Evolutionary conservation across 1,140 invertebrate genomes (phyloP), one percentile per base, ranked within the genome.

Genomic region (Teleopsis dalmanni): DNA sequence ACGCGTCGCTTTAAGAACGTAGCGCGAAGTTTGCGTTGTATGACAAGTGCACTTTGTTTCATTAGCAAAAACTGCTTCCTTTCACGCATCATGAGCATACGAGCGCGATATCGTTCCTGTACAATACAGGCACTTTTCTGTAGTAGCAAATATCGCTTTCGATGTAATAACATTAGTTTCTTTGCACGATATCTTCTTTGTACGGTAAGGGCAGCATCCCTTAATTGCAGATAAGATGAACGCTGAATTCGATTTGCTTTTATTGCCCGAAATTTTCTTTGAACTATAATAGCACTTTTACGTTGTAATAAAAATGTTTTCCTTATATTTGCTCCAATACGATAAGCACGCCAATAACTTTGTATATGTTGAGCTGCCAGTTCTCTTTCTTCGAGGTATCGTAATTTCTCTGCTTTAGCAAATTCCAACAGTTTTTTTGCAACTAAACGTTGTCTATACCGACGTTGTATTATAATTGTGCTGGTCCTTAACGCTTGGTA

Each of bases 321-420:
- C 0, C 63, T 50, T 9, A 55, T 50, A 0, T 40, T 3, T 35
- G 47, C 51, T 13, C 41, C 54, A 10, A 52, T 10, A 0, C 37
- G 31, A 45, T 51, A 22, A 0, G 48, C 45, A 7, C 57, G 62
- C 58, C 58, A 68, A 6, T 38, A 34, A 44, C 47, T 50, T 42
- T 67, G 64, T 23, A 67, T 67, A 19, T 38, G 51, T 10, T 42
- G 42, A n/a, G 65, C 65, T 6, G 64, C 59, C 23, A 58, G 57
- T 9, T 57, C 42, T 14, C 49, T 42, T 36, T 54, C 56, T 23
- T 66, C 57, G 14, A 56, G 54, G 1, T 50, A 51, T 21, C 60
- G 54, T 4, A 5, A 58, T 29, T 33, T 59, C 56, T 0, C 53
- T 52, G 13, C 47, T 13, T 55, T 57, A 13, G 57, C 52, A 2